A percentile compares a stretch with the other conserved stretches of the same genome.
Conservation (phyloP, 2,888 invertebrate species). For the Kryphioiulus occultus region DNA sequence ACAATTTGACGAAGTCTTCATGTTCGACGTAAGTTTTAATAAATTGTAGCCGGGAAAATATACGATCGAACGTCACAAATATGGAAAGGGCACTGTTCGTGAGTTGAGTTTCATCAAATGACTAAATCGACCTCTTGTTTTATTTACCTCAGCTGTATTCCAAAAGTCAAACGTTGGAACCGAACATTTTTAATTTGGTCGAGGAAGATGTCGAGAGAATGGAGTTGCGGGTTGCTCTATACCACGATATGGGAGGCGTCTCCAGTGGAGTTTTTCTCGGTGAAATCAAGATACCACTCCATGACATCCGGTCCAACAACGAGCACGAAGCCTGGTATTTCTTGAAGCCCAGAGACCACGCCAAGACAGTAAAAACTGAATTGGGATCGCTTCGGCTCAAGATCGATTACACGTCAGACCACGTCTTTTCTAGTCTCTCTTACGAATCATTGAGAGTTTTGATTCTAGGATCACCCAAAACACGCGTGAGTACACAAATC, state of each 20-base stretch:
- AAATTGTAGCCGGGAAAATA: too few species aligned
- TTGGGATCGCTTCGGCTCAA: slow-evolving; percentile 85
- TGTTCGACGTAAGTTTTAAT: slow-evolving; percentile 70
- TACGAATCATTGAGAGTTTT: slow-evolving; percentile 81
- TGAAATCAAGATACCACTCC: slow-evolving; percentile 81
- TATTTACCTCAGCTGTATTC: slow-evolving; percentile 52
- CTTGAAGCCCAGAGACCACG: slow-evolving; percentile 71
- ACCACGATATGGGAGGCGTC: slow-evolving; percentile 82
- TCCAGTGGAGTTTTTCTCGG: slow-evolving; percentile 86
- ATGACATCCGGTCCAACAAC: slow-evolving; percentile 72
- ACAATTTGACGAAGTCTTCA: slow-evolving; percentile 85
- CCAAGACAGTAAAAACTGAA: background rate
- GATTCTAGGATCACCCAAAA: slow-evolving; percentile 75
- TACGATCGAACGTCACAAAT: too few species aligned
- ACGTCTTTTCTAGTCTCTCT: slow-evolving; percentile 83
- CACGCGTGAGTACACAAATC: slow-evolving; percentile 71
- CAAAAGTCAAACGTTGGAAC: slow-evolving; percentile 52
- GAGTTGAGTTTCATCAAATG: background rate
- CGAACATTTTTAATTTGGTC: slow-evolving; percentile 48
- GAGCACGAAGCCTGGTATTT: slow-evolving; percentile 80
- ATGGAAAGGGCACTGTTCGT: background rate
- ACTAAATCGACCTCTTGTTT: background rate
- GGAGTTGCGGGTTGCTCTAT: slow-evolving; percentile 76
- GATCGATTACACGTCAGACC: slow-evolving; percentile 87
- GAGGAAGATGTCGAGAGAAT: slow-evolving; percentile 52